Base-by-base conservation (phyloP, 2,797 vertebrate genomes). In the Chiroxiphia lanceolata region DNA sequence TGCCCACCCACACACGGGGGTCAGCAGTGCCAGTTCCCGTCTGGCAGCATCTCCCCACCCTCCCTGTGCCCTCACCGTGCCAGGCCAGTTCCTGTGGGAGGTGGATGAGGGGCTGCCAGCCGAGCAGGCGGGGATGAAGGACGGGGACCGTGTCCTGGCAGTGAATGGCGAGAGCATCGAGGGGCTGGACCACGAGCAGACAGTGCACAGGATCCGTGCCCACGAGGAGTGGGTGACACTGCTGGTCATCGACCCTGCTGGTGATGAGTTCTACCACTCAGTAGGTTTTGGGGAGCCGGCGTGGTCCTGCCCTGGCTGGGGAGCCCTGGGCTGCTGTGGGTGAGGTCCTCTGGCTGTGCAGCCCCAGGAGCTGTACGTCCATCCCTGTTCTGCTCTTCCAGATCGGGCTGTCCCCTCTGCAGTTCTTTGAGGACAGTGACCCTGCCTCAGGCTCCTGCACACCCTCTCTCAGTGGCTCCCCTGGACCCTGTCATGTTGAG, bases 81-180 rank as follows among this genome's bases (percentile, higher is more conserved):
- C 93, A 99, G 99, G 97, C 54, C 99, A 99, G 85, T 97, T 99
- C 84, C 97, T 99, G 83, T 97, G 98, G 93, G 99, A 99, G 0
- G 98, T 99, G 90, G 99, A 99, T 19, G 96, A n/a, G 0, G 98
- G 98, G 56, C 98, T 99, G 93, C 99, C 99, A 0, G 99, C 99
- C 0, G 98, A 99, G 92, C 96, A 74, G 81, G 98, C 98, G 1
- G 98, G 99, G 89, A 99, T 99, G 99, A 97, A 93, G 96, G 98
- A 98, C 15, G 99, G 99, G 45, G 99, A 99, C 72, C 98, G 99
- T 21, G 97, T 99, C 83, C 95, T 99, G 67, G 99, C 98, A 0
- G 99, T 99, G 88, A 99, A 99, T 4, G 98, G 98, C 3, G 98
- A 99, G 72, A 98, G 97, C 22, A 96, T 99, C 16, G 99, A 99